phyloP scores from a whole-genome alignment of 1,140 invertebrate genomes.

The Camponotus floridanus region DNA sequence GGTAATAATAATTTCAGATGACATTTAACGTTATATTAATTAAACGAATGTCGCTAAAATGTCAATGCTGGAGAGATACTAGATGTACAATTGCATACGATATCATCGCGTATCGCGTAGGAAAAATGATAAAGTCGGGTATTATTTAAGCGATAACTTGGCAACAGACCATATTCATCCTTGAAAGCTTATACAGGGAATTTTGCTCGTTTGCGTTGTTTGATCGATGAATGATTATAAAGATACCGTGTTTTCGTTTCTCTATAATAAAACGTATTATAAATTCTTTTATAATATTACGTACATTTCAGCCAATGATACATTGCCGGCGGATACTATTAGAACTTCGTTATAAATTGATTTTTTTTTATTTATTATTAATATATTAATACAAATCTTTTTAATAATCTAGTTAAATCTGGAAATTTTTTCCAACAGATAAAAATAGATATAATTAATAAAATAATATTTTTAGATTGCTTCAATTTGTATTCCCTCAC shows the following conservation, averaged over 20 bases:
- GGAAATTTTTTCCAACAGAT: neutral
- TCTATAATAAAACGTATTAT: neutral
- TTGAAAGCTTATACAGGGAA: constrained; percentile 43
- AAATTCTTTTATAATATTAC: neutral
- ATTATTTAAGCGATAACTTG: constrained; percentile 42
- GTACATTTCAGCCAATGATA: neutral
- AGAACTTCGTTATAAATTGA: neutral
- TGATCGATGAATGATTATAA: constrained; percentile 46
- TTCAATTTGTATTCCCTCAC: neutral
- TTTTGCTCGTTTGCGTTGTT: constrained; percentile 29
- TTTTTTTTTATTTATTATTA: neutral
- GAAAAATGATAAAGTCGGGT: constrained; percentile 25
- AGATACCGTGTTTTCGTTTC: constrained; percentile 11
- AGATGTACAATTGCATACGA: constrained; percentile 11
- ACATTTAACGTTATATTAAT: neutral
- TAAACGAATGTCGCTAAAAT: neutral
- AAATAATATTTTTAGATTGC: neutral
- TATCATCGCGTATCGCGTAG: constrained; percentile 10
- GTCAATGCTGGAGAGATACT: constrained; percentile 9
- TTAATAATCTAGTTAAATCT: neutral
- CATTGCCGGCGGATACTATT: neutral
- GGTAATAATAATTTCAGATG: neutral
- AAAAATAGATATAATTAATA: constrained; percentile 20
- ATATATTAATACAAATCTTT: neutral
- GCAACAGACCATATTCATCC: constrained; percentile 1